Conservation (phyloP, 2,888 invertebrate genomes). For the Limnephilus auricula region DNA sequence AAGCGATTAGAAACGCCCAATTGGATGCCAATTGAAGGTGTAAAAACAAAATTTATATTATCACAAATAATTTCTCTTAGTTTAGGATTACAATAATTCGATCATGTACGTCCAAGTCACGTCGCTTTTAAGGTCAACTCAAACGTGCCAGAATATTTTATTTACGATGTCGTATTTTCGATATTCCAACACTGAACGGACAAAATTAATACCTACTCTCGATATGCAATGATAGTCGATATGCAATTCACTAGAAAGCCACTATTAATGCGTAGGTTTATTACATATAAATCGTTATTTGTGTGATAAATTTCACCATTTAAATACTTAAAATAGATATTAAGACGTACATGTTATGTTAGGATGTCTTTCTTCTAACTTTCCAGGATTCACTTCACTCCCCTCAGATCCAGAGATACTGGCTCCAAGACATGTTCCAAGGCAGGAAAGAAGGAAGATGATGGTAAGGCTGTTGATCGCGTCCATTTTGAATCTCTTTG, state of each 20-base stretch:
- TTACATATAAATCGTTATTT: not conserved
- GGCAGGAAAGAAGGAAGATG: conserved; percentile 4
- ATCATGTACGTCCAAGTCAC: not conserved
- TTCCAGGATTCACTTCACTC: not conserved
- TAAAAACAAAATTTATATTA: not conserved
- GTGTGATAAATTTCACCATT: not conserved
- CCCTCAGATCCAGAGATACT: conserved; percentile 5
- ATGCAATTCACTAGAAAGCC: not conserved
- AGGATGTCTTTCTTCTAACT: conserved; percentile 17
- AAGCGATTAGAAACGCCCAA: not conserved
- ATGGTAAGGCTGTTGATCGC: conserved; percentile 12
- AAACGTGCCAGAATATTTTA: not conserved
- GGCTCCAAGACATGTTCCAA: conserved; percentile 27
- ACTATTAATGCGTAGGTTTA: not conserved
- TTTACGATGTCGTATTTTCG: not conserved
- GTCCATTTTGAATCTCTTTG: conserved; percentile 63
- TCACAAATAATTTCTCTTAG: not conserved
- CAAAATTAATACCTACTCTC: not conserved
- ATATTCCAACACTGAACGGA: not conserved
- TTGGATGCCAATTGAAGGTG: not conserved
- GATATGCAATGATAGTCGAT: not conserved
- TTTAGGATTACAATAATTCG: conserved; percentile 2
- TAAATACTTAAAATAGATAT: not conserved
- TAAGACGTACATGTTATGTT: conserved; percentile 55
- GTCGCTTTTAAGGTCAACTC: not conserved